phyloP scores from a whole-genome alignment of 2,113 vertebrate genomes.

The Columba livia region DNA sequence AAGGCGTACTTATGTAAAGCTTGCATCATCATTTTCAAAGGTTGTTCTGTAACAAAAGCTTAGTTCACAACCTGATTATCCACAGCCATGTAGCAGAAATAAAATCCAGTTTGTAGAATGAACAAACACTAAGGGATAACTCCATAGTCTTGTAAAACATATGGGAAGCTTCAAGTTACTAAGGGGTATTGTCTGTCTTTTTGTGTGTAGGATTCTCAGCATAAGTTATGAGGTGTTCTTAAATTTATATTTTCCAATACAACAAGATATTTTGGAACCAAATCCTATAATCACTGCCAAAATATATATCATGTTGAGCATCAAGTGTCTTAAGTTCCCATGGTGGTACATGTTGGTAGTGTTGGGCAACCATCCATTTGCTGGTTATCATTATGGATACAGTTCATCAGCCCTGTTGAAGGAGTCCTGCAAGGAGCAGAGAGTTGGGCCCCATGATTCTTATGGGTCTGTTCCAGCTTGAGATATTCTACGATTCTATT shows the following conservation, averaged over 20 bases:
- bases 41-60: rapidly evolving
- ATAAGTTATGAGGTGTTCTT: background rate
- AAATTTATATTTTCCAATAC: background rate
- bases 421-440: too few species aligned
- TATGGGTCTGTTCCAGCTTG: too few species aligned
- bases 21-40: background rate
- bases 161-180: background rate
- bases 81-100: background rate
- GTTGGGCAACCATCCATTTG: rapidly evolving
- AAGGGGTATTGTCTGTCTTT: background rate
- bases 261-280: background rate
- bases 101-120: background rate
- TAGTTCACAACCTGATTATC: background rate
- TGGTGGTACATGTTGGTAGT: background rate
- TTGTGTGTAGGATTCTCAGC: background rate
- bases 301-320: background rate
- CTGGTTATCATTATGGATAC: background rate
- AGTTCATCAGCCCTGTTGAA: background rate
- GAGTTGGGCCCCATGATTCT: too few species aligned
- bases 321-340: background rate
- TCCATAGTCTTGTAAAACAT: background rate
- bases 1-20: background rate
- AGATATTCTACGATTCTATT: too few species aligned
- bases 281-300: background rate
- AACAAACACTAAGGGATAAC: background rate